These are phyloP conservation scores for Zaprionus camerounensis DNA, from an alignment of 1,140 invertebrate species.

Conservation along the genomic window DNA sequence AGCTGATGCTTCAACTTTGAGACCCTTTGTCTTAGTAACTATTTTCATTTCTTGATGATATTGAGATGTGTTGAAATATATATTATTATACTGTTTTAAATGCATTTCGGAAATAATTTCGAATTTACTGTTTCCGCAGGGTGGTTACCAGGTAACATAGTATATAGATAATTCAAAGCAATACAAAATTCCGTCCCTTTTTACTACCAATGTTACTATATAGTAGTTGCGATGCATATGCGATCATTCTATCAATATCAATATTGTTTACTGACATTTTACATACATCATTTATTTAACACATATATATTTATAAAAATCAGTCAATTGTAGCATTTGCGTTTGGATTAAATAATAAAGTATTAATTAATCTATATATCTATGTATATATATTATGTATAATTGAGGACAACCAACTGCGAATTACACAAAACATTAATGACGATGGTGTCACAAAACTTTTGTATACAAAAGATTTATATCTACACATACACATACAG, in stretches of 20 bases:
- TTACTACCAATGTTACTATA: conserved; percentile 27
- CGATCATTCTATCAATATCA: conserved; percentile 28
- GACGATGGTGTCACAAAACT: too few species aligned
- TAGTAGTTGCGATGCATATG: conserved; percentile 34
- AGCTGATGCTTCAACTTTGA: not conserved
- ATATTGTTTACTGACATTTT: conserved; percentile 13
- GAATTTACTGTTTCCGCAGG: conserved; percentile 21
- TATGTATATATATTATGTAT: conserved; percentile 46
- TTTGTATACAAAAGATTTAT: too few species aligned
- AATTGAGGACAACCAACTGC: too few species aligned
- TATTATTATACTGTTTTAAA: not conserved
- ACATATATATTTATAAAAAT: conserved; percentile 52
- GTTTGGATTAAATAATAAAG: conserved; percentile 47
- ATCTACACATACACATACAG: too few species aligned
- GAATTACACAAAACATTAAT: too few species aligned
- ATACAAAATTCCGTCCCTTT: conserved; percentile 33
- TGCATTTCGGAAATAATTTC: conserved; percentile 29
- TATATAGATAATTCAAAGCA: conserved; percentile 26
- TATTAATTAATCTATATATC: conserved; percentile 15
- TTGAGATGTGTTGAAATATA: conserved; percentile 19
- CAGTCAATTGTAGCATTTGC: conserved; percentile 64
- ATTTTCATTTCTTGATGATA: not conserved
- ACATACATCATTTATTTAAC: conserved; percentile 21
- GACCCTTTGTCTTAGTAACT: not conserved
- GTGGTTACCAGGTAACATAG: conserved; percentile 47